Evolutionary conservation across 2,113 vertebrate genomes (phyloP).

Genomic region (Grallaria varia): DNA sequence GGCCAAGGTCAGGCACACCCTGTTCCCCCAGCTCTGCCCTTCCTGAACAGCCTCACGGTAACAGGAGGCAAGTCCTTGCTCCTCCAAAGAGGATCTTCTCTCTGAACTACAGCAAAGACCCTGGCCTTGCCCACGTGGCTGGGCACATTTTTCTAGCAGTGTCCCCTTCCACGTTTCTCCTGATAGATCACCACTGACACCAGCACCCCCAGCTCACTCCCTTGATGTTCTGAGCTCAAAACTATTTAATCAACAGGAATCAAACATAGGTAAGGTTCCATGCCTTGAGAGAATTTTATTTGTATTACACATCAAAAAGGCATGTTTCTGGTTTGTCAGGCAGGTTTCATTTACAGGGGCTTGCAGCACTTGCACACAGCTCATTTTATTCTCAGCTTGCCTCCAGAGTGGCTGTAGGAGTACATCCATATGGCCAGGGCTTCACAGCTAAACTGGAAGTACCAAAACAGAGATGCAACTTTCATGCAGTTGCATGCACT

Average conservation of each 20-base stretch:
- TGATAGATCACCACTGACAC: not conserved
- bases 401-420: constrained; percentile 54
- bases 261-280: not conserved
- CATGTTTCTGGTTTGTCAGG: constrained; percentile 53
- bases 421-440: constrained; percentile 38
- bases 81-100: not conserved
- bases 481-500: not conserved
- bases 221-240: not conserved
- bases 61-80: not conserved
- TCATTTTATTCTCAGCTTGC: constrained; percentile 67
- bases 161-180: not conserved
- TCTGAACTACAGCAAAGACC: not conserved
- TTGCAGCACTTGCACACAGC: constrained; percentile 39
- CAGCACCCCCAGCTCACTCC: not conserved
- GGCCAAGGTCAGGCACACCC: not conserved
- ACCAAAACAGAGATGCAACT: constrained; percentile 58
- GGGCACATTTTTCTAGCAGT: not conserved
- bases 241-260: constrained; percentile 17
- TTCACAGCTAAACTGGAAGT: constrained; percentile 33
- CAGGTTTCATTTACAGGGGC: constrained; percentile 53
- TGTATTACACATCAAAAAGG: constrained; percentile 51
- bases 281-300: constrained; percentile 42
- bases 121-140: not conserved
- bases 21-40: not conserved
- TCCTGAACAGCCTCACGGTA: not conserved